Percentiles rank a stretch among this genome's conserved stretches.
Conservation (phyloP, 2,113 vertebrate species). For the Ivindomyrus marchei region DNA sequence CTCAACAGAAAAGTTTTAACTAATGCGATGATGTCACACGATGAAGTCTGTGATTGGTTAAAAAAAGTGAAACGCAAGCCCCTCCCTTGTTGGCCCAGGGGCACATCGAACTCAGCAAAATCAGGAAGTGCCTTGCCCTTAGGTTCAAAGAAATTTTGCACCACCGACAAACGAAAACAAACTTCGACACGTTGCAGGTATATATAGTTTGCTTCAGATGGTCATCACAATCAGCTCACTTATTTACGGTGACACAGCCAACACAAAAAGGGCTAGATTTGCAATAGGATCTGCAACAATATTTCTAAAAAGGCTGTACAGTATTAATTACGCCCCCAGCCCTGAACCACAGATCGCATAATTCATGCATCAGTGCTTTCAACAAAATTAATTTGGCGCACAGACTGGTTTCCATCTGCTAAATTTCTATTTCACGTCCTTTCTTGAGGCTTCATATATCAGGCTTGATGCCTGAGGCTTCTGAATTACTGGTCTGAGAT, state of each 20-base stretch:
- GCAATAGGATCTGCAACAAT: not conserved
- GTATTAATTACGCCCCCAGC: not conserved
- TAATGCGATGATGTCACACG: not conserved
- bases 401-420: constrained; percentile 3
- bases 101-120: not conserved
- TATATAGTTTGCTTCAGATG: not conserved
- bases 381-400: constrained; percentile 19
- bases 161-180: not conserved
- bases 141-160: not conserved
- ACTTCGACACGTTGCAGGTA: not conserved
- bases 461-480: not conserved
- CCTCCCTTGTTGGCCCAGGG: not conserved
- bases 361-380: constrained; percentile 14
- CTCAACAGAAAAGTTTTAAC: not conserved
- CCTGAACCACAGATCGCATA: constrained; percentile 8
- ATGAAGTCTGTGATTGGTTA: not conserved
- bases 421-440: not conserved
- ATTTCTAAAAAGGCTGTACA: not conserved
- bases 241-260: not conserved
- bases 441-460: not conserved
- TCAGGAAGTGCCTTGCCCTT: not conserved
- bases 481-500: not conserved
- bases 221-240: not conserved
- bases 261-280: not conserved
- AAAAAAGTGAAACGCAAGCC: not conserved